Evolutionary conservation across 1,140 invertebrate species (phyloP).

Genomic region (Branchinecta lynchi): DNA sequence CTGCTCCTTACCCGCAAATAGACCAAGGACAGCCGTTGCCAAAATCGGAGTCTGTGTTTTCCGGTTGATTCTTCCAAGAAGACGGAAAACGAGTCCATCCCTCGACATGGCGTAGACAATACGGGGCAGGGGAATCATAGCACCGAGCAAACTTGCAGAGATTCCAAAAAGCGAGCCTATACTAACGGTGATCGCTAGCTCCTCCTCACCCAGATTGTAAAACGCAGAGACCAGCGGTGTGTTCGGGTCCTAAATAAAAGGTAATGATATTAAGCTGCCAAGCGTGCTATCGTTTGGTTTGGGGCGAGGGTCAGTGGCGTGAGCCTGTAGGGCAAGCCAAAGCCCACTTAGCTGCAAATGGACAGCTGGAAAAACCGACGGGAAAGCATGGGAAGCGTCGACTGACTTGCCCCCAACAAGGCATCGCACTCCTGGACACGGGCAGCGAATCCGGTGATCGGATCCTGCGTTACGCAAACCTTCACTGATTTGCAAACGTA

Average conservation of each 20-base stretch:
- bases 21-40: conserved; percentile 61
- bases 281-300: no score
- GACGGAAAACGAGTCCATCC: conserved; percentile 68
- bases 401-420: no score
- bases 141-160: conserved; percentile 63
- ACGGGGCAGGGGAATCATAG: conserved; percentile 92
- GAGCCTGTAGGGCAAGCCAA: no score
- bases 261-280: no score
- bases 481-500: no score
- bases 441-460: no score
- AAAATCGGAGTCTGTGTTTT: conserved; percentile 57
- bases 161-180: conserved; percentile 58
- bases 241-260: conserved; percentile 41
- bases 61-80: conserved; percentile 21
- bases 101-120: conserved; percentile 87
- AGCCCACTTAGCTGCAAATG: no score
- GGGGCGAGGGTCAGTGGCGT: no score
- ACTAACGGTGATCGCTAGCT: conserved; percentile 55
- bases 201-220: conserved; percentile 43
- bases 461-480: no score
- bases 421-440: no score
- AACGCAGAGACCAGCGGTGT: conserved; percentile 72
- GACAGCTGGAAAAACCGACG: no score
- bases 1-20: conserved; percentile 53
- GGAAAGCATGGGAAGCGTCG: no score